Conservation (phyloP, 1,140 invertebrate species). For the Lordiphosa clarofinis region DNA sequence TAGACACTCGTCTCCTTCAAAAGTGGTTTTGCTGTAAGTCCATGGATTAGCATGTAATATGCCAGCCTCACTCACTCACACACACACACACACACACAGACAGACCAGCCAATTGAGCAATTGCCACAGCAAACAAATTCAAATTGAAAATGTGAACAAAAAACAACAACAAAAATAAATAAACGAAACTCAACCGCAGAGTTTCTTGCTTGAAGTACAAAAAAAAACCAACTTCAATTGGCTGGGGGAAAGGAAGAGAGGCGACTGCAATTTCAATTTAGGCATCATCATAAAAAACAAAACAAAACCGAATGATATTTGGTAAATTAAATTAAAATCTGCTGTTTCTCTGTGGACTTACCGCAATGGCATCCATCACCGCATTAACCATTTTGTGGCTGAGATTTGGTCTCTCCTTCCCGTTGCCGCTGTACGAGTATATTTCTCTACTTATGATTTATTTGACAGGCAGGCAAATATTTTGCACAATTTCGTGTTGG, state of each 20-base stretch:
- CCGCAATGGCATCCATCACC: conserved; percentile 78
- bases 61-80: conserved; percentile 24
- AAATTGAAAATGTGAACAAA: conserved; percentile 70
- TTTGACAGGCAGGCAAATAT: conserved; percentile 57
- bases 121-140: conserved; percentile 76
- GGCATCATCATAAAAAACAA: conserved; percentile 31
- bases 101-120: conserved; percentile 70
- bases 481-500: conserved; percentile 54
- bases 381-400: conserved; percentile 67
- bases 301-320: conserved; percentile 21
- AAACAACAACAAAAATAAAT: conserved; percentile 35
- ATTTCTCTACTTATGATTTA: conserved; percentile 56
- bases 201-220: conserved; percentile 58
- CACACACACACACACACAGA: conserved; percentile 25
- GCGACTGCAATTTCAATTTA: conserved; percentile 63
- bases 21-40: conserved; percentile 47
- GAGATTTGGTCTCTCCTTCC: conserved; percentile 7
- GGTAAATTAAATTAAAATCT: conserved; percentile 57
- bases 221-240: conserved; percentile 70
- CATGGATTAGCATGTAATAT: conserved; percentile 69
- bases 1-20: conserved; percentile 16
- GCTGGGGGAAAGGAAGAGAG: conserved; percentile 18
- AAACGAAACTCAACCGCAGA: conserved; percentile 46
- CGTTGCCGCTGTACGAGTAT: not conserved
- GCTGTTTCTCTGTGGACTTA: conserved; percentile 75